A percentile compares a stretch with the other conserved stretches of the same genome.
Evolutionary conservation across 1,140 invertebrate genomes (phyloP).

Genomic region (Drosophila sturtevanti): DNA sequence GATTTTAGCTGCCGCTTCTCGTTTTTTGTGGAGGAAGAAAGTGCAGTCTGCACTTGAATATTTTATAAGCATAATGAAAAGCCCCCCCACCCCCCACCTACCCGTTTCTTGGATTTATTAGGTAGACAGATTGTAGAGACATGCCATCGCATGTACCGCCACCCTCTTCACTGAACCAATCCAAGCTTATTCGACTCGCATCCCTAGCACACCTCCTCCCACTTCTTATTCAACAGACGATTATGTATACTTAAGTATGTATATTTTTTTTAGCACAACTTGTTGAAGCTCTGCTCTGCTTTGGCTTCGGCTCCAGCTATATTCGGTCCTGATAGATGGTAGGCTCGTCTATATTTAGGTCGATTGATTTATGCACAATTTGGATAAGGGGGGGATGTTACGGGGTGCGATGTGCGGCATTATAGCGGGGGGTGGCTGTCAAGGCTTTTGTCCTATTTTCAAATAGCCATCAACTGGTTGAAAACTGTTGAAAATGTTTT

Average conservation of each 20-base stretch:
- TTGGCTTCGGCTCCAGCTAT: neutral
- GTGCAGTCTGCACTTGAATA: constrained; percentile 60
- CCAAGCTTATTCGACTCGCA: neutral
- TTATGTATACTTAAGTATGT: too few relatives aligned
- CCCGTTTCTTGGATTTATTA: constrained; percentile 11
- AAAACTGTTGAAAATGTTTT: constrained; percentile 4
- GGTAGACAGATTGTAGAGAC: neutral
- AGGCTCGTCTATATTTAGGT: constrained; percentile 18
- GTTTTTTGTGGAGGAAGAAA: constrained; percentile 29
- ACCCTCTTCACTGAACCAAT: neutral
- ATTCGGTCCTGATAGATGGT: constrained; percentile 8
- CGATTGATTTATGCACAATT: constrained; percentile 10
- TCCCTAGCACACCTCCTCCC: neutral
- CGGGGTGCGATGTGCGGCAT: too few relatives aligned
- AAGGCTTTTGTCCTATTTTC: constrained; percentile 15
- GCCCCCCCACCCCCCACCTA: too few relatives aligned
- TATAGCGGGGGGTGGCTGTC: neutral
- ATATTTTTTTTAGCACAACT: constrained; percentile 6
- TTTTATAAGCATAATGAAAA: constrained; percentile 55
- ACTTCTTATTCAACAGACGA: neutral
- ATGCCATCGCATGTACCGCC: neutral
- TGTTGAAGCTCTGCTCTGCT: constrained; percentile 11
- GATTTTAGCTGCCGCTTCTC: constrained; percentile 2
- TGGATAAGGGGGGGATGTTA: neutral
- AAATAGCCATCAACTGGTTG: constrained; percentile 10